phyloP scores from a whole-genome alignment of 2,888 invertebrate species.

The Synergus itoensis region DNA sequence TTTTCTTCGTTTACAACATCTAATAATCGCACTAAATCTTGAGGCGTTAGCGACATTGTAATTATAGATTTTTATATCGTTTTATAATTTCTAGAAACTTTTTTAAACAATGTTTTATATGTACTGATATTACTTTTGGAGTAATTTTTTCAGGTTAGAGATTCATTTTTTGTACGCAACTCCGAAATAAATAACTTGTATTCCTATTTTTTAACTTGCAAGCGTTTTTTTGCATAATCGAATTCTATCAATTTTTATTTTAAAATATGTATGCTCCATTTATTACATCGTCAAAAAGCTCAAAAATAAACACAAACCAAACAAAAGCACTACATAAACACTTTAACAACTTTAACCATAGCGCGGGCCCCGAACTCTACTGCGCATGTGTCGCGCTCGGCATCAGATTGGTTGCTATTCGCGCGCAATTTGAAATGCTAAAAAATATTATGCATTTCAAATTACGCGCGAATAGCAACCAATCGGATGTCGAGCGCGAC shows the following conservation, averaged over 20 bases:
- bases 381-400: too few species aligned
- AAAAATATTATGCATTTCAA: too few species aligned
- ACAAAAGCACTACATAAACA: too few species aligned
- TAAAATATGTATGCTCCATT: not conserved
- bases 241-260: not conserved
- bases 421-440: too few species aligned
- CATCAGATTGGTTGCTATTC: too few species aligned
- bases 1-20: constrained; percentile 74
- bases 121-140: too few species aligned
- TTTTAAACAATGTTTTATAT: not conserved
- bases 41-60: constrained; percentile 67
- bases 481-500: too few species aligned
- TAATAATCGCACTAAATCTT: constrained; percentile 69
- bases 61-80: not conserved
- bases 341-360: too few species aligned
- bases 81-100: not conserved
- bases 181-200: not conserved
- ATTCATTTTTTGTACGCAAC: not conserved
- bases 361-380: too few species aligned
- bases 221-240: not conserved
- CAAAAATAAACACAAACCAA: not conserved
- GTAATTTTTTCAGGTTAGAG: not conserved
- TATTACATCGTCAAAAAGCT: not conserved
- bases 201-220: not conserved
- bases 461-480: too few species aligned